Evolutionary conservation across 2,113 vertebrate species (phyloP).

Genomic region (Alethe castanea): DNA sequence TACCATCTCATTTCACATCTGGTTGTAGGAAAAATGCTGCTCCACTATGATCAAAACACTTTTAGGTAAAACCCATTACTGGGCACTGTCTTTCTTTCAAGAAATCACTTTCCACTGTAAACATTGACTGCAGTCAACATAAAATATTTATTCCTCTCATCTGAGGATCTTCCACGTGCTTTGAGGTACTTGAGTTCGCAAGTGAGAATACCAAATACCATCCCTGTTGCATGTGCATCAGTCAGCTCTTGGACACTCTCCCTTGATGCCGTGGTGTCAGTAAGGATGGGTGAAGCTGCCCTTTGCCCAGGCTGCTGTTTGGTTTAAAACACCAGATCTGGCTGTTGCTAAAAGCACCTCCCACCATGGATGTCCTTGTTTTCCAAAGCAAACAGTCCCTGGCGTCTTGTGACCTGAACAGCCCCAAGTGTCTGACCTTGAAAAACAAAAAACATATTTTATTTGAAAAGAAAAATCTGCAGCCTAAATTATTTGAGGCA

Average conservation of each 20-base stretch:
- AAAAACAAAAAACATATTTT: slow-evolving; percentile 47
- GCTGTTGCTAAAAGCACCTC: slow-evolving; percentile 30
- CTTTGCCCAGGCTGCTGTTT: slow-evolving; percentile 38
- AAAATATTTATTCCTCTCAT: slow-evolving; percentile 17
- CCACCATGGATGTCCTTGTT: slow-evolving; percentile 15
- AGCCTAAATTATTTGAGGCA: not conserved
- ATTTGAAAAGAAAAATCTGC: slow-evolving; percentile 33
- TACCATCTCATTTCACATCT: not conserved
- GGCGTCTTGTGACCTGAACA: slow-evolving; percentile 47
- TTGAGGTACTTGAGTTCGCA: not conserved
- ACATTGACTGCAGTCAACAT: not conserved
- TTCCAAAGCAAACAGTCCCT: slow-evolving; percentile 43
- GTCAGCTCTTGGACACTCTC: not conserved
- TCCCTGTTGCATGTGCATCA: not conserved
- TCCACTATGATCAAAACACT: not conserved
- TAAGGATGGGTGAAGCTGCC: slow-evolving; percentile 8
- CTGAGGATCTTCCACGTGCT: not conserved
- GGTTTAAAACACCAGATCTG: slow-evolving; percentile 2
- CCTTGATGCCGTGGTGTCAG: slow-evolving; percentile 4
- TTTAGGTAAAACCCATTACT: not conserved
- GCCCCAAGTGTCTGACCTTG: slow-evolving; percentile 8
- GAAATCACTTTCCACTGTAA: not conserved
- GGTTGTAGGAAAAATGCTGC: not conserved
- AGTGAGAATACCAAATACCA: slow-evolving; percentile 10
- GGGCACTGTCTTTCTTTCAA: not conserved